Evolutionary conservation across 1,140 invertebrate species (phyloP).

Genomic region (Calephelis virginiensis): DNA sequence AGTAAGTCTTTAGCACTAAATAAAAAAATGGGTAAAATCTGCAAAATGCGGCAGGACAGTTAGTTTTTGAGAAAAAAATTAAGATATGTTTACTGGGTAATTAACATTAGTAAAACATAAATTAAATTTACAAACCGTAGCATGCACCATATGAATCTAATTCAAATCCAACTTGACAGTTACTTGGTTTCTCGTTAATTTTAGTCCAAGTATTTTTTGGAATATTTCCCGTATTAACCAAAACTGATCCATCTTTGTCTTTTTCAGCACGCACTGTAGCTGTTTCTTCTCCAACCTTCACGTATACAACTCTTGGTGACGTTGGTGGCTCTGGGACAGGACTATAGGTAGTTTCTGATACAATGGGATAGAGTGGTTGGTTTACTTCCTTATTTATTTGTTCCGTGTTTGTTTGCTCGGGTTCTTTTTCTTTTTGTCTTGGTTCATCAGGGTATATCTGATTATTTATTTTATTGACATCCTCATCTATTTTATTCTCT

Average conservation of each 20-base stretch:
- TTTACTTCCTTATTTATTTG: constrained; percentile 6
- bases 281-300: constrained; percentile 45
- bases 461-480: constrained; percentile 20
- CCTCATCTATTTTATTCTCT: constrained; percentile 21
- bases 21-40: too few relatives aligned
- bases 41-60: too few relatives aligned
- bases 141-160: constrained; percentile 66
- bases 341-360: constrained; percentile 38
- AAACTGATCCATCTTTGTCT: constrained; percentile 51
- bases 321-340: constrained; percentile 25
- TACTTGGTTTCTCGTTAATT: constrained; percentile 42
- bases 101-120: too few relatives aligned
- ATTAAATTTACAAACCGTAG: constrained; percentile 48
- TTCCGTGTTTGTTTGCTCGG: not conserved
- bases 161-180: constrained; percentile 79
- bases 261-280: constrained; percentile 39
- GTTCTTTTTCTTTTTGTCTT: constrained; percentile 22
- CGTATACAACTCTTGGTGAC: constrained; percentile 44
- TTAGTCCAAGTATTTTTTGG: constrained; percentile 63
- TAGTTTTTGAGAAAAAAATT: too few relatives aligned
- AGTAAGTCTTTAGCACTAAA: too few relatives aligned
- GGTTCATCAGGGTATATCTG: constrained; percentile 22
- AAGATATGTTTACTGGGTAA: too few relatives aligned
- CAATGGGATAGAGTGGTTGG: constrained; percentile 19
- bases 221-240: constrained; percentile 49